A percentile compares a stretch with the other conserved stretches of the same genome.
Conservation (phyloP, 1,140 invertebrate species). For the Cyclargus thomasi region DNA sequence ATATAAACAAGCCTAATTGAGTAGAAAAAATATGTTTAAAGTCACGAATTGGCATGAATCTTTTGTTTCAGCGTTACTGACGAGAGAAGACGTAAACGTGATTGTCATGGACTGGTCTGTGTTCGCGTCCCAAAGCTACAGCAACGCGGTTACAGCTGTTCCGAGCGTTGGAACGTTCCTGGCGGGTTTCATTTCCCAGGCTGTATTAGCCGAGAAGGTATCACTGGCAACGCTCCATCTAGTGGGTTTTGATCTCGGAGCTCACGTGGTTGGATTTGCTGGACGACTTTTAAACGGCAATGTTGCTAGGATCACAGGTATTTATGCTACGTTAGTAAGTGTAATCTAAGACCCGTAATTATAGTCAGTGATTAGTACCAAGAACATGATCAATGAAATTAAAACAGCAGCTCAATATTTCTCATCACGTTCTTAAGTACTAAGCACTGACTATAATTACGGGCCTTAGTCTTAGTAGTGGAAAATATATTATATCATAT, state of each 20-base stretch:
- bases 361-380: too few relatives aligned
- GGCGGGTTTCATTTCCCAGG: conserved; percentile 28
- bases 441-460: too few relatives aligned
- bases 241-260: conserved; percentile 88
- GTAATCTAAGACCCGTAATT: too few relatives aligned
- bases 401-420: too few relatives aligned
- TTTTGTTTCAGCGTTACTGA: conserved; percentile 38
- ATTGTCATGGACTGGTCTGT: conserved; percentile 51
- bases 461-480: too few relatives aligned
- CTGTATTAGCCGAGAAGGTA: conserved; percentile 20
- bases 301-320: conserved; percentile 72
- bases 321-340: not conserved
- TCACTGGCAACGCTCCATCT: conserved; percentile 75
- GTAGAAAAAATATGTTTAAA: too few relatives aligned
- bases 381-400: too few relatives aligned
- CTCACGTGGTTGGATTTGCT: conserved; percentile 89
- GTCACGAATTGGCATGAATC: too few relatives aligned
- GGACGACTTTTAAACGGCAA: conserved; percentile 78
- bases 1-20: too few relatives aligned
- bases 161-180: conserved; percentile 36
- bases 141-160: conserved; percentile 31
- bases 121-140: conserved; percentile 33
- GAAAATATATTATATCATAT: too few relatives aligned
- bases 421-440: too few relatives aligned
- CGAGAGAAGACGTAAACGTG: conserved; percentile 34